A percentile compares a stretch with the other conserved stretches of the same genome.
phyloP scores from a whole-genome alignment of 2,113 vertebrate species.

The Phrynocephalus versicolor region DNA sequence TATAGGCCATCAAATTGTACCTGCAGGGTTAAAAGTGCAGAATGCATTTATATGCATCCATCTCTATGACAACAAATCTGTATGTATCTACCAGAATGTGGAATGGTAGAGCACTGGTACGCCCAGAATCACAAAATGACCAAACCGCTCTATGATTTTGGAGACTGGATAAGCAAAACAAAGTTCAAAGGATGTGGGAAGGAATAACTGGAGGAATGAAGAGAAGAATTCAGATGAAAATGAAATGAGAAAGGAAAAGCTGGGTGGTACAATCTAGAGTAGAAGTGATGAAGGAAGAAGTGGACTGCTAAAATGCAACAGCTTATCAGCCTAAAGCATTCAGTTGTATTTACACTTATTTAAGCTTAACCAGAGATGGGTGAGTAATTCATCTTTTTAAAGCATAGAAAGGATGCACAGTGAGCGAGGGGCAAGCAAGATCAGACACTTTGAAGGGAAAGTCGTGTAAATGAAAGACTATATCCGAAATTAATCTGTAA shows the following conservation, averaged over 20 bases:
- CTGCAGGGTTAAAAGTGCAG: background rate
- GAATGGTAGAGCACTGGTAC: background rate
- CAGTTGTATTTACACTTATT: background rate
- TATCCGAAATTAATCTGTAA: background rate
- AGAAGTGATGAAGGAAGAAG: background rate
- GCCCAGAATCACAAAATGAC: background rate
- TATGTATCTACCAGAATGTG: background rate
- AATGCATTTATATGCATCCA: background rate
- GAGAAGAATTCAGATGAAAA: background rate
- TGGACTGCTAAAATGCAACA: background rate
- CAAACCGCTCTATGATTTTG: background rate
- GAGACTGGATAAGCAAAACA: background rate
- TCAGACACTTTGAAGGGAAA: background rate
- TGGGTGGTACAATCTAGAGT: background rate
- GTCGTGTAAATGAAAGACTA: background rate
- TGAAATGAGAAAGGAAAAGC: background rate
- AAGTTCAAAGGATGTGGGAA: background rate
- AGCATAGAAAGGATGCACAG: background rate
- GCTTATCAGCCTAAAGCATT: background rate
- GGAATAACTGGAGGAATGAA: background rate
- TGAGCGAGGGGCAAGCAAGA: background rate
- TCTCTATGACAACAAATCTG: background rate
- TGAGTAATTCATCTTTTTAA: background rate
- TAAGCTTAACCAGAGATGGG: background rate
- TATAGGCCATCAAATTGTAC: background rate